Percentiles rank a stretch among this genome's conserved stretches.
phyloP scores from a whole-genome alignment of 2,113 vertebrate species.

The Hyperoodon ampullatus region DNA sequence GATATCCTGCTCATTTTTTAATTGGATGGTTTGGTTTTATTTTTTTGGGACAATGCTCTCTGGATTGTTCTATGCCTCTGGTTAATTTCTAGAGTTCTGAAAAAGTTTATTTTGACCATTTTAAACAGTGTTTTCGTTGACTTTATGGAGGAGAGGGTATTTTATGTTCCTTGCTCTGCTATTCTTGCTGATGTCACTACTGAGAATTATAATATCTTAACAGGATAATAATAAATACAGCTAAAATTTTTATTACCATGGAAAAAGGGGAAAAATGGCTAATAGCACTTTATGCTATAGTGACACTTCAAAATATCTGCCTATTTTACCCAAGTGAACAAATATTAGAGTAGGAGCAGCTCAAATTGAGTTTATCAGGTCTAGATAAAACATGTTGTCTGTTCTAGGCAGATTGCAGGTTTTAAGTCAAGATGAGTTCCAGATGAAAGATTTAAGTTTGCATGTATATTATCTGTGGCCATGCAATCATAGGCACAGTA shows the following conservation, averaged over 20 bases:
- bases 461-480: neutral
- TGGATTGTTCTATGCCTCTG: neutral
- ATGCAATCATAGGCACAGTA: neutral
- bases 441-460: neutral
- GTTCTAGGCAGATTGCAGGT: neutral
- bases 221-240: neutral
- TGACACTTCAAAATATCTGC: neutral
- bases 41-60: neutral
- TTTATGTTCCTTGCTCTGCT: neutral
- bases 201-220: neutral
- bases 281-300: neutral
- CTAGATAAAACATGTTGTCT: neutral
- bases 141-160: neutral
- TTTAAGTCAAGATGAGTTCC: neutral
- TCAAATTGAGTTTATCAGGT: neutral
- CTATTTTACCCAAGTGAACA: neutral
- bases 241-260: neutral
- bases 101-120: neutral
- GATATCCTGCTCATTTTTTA: too few relatives aligned
- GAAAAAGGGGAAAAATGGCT: neutral
- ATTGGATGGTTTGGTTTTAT: neutral
- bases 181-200: neutral
- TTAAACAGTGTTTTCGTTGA: neutral
- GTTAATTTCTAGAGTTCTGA: neutral
- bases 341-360: neutral